A percentile compares a stretch with the other conserved stretches of the same genome.
Conservation (phyloP, 2,888 invertebrate species). For the Escarpia spicata region DNA sequence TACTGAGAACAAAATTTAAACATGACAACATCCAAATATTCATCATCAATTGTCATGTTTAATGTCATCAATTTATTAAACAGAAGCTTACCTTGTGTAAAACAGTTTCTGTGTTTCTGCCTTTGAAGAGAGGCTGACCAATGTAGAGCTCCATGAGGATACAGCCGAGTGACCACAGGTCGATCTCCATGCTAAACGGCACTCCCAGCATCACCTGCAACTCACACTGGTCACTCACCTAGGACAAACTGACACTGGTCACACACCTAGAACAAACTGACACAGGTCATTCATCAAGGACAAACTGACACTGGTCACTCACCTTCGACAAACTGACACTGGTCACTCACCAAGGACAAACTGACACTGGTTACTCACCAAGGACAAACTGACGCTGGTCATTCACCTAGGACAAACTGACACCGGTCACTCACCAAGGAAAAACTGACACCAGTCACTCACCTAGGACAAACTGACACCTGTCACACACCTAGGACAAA, state of each 20-base stretch:
- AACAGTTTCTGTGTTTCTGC: conserved; percentile 47
- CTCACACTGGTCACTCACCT: neutral
- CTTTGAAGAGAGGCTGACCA: conserved; percentile 51
- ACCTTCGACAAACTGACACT: neutral
- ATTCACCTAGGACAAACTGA: too few species aligned
- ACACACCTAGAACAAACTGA: neutral
- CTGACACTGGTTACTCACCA: too few species aligned
- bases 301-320: neutral
- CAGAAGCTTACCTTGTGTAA: conserved; percentile 45
- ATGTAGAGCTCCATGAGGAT: conserved; percentile 57
- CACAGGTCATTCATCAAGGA: too few species aligned
- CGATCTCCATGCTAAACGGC: conserved; percentile 59
- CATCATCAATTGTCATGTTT: too few species aligned
- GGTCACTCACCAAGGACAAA: too few species aligned
- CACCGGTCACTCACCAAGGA: too few species aligned
- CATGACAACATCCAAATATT: too few species aligned
- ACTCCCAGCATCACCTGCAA: conserved; percentile 59
- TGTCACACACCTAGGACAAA: too few species aligned
- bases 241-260: neutral
- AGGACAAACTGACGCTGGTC: too few species aligned
- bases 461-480: too few species aligned
- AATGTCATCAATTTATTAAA: neutral
- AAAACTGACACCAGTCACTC: too few species aligned
- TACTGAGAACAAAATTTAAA: too few species aligned
- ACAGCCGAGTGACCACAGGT: conserved; percentile 63